These are phyloP conservation scores for Haemorhous mexicanus DNA, from an alignment of 2,113 vertebrate species.

Conservation along the genomic window DNA sequence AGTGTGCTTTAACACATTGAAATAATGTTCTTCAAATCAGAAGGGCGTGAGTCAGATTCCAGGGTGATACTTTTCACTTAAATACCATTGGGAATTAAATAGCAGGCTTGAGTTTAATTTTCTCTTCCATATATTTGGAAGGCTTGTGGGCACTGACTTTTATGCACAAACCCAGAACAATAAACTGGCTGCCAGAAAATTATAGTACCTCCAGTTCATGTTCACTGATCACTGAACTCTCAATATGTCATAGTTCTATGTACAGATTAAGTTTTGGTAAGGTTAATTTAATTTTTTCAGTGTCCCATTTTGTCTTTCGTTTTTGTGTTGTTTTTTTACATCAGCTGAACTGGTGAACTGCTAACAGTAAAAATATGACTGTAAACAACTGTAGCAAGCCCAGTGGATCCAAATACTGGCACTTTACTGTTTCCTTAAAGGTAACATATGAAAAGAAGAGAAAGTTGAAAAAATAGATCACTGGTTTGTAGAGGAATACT, in stretches of 20 bases:
- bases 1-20: constrained; percentile 1
- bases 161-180: constrained; percentile 13
- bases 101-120: constrained; percentile 50
- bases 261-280: background rate
- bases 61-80: constrained; percentile 18
- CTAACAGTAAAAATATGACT: background rate
- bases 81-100: constrained; percentile 45
- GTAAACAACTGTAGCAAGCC: background rate
- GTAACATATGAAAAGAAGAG: background rate
- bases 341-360: background rate
- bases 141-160: constrained; percentile 13
- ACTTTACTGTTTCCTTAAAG: background rate
- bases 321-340: background rate
- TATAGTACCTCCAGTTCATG: background rate
- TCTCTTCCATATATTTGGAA: constrained; percentile 35
- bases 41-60: constrained; percentile 33
- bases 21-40: constrained; percentile 39
- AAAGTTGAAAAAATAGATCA: background rate
- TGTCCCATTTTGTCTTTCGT: background rate
- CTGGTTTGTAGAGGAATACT: background rate
- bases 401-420: background rate
- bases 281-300: background rate
- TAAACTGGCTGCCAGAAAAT: background rate
- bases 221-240: background rate
- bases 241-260: background rate